Evolutionary conservation across 2,888 invertebrate genomes (phyloP).

Genomic region (Seladonia tumulorum): DNA sequence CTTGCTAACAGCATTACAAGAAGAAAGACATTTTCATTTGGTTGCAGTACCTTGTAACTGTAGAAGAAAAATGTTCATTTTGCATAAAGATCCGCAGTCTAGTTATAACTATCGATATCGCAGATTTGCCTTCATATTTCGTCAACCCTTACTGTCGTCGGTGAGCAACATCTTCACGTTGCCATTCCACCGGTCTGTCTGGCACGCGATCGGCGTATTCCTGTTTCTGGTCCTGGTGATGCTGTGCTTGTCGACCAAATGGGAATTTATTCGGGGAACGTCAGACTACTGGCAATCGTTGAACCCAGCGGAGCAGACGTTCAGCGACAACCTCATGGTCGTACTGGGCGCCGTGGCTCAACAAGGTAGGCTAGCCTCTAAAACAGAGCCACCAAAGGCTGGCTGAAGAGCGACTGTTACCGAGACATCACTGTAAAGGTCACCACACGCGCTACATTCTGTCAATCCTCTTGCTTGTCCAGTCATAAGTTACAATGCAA

Average conservation of each 20-base stretch:
- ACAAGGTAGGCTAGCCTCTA: conserved; percentile 85
- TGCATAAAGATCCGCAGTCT: not conserved
- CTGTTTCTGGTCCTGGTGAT: conserved; percentile 85
- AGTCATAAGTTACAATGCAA: too few relatives aligned
- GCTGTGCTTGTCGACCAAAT: conserved; percentile 85
- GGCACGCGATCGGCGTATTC: conserved; percentile 86
- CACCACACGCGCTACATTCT: too few relatives aligned
- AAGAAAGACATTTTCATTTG: too few relatives aligned
- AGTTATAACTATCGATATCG: not conserved
- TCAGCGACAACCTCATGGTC: conserved; percentile 86
- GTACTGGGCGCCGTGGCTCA: conserved; percentile 88
- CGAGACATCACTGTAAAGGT: too few relatives aligned
- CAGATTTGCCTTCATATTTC: conserved; percentile 88
- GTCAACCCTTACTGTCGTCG: conserved; percentile 89
- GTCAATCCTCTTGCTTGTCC: too few relatives aligned
- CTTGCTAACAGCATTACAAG: too few relatives aligned
- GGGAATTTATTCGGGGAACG: conserved; percentile 81
- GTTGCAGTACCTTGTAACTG: too few relatives aligned
- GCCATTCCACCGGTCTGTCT: conserved; percentile 89
- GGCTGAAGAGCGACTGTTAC: too few relatives aligned
- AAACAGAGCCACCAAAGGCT: too few relatives aligned
- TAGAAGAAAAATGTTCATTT: not conserved
- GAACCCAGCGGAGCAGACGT: conserved; percentile 75
- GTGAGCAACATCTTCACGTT: conserved; percentile 90
- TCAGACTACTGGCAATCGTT: conserved; percentile 41